Base-by-base conservation (phyloP, 2,888 invertebrate species). In the Apomyelois bistriatella region DNA sequence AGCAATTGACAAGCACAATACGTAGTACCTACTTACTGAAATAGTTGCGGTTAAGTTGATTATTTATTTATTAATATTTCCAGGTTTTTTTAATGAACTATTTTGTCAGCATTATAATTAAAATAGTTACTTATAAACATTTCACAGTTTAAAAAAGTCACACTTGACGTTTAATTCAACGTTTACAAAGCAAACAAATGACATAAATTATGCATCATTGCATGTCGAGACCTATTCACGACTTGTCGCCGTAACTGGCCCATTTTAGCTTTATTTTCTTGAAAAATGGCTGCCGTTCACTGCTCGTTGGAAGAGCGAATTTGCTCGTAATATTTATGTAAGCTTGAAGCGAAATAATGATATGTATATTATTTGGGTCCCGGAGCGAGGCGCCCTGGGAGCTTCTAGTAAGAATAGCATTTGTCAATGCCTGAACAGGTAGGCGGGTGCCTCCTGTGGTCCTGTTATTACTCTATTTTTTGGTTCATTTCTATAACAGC, bases 341-440 rank as follows among this genome's bases (percentile, higher is more conserved):
- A 72, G 75, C 77, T 75, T 70, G 77, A 72, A 72, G 77, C 74
- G 71, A 76, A 83, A 79, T 85, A 85, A 86, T 85, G 82, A 85
- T 84, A 85, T 85, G 86, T 85, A 85, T 84, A 82, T 83, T 84
- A 84, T 86, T 85, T 82, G 83, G 82, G 79, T 67, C 70, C 70
- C 70, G 66, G 63, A 70, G 70, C 62, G 65, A 66, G 62, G 72
- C 66, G 72, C 70, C 68, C 68, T 65, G 78, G 78, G 76, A 78
- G 70, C 64, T 57, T 59, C 58, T 58, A 56, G 68, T 70, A 70
- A 69, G 75, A 70, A 73, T 69, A 72, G 74, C 80, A 86, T 89
- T 88, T 86, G 84, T 89, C 87, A 86, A 79, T 77, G 82, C 74
- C 76, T 65, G 72, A 74, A 70, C 82, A 83, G 85, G 88, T 88